Base-by-base conservation (phyloP, 2,888 invertebrate species). In the Epistrophella euchroma region DNA sequence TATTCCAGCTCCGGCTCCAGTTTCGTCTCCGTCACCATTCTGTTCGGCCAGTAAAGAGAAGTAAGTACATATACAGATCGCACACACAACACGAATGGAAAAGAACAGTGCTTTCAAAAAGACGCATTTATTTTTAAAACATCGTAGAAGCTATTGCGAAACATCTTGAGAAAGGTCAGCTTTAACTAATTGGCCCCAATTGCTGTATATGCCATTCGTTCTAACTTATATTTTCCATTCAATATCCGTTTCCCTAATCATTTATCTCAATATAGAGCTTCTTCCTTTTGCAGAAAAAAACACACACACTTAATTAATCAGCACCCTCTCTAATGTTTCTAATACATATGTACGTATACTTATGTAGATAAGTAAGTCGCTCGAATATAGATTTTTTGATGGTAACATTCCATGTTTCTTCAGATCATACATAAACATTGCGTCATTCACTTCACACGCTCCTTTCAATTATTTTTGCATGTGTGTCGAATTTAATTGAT, bases 401-500 rank as follows among this genome's bases (percentile, higher is more conserved):
- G 68, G 52, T 52, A 68, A 52, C 7, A 68, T 68, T 68, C 37
- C 68, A 52, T 68, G 37, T 40, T 13, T n/a, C n/a, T 17, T 15
- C 28, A 52, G 32, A 4, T 32, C 15, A 28, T 15, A 52, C 22
- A n/a, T 32, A 32, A 32, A 68, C 25, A 52, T 52, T 68, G 68
- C 79, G 58, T 84, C 83, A 83, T 50, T 74, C 58, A n/a, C n/a
- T n/a, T n/a, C n/a, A 37, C 71, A 70, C 66, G 58, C 68, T 80
- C 32, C 45, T 47, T 55, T 85, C 73, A 76, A 85, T 85, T 76
- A 52, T 60, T 56, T 85, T 75, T 80, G 47, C 85, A 85, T 85
- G 85, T 76, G 80, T 85, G 85, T 47, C 17, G 45, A 47, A 40
- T 70, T 72, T 56, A 85, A 85, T 81, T 58, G 68, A 85, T 62